Evolutionary conservation across 2,888 invertebrate species (phyloP), one percentile per base, ranked within the genome.

Genomic region (Gari tellinella): DNA sequence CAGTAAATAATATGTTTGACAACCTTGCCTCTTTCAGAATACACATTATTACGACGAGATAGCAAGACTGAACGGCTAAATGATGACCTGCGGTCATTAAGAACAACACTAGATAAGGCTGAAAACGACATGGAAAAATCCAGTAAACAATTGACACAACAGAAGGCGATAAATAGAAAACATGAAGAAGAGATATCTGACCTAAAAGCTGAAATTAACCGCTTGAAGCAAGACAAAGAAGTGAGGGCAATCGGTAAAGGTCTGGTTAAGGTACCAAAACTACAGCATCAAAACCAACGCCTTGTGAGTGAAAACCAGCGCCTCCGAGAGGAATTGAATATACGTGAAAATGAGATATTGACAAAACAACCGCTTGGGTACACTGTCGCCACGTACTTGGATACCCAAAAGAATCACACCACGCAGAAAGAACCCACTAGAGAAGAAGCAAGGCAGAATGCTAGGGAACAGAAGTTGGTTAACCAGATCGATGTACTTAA

Each of bases 271-370:
- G 53, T 58, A 21, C 15, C 58, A 10, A 62, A 66, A 25, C 53
- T 76, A 1, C 51, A 63, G 31, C 63, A 72, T n/a, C 76, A 76
- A 31, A 76, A 70, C 31, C 52, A 63, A 43, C 57, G 76, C 19
- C 31, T 76, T 17, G 40, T 45, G 23, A 60, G 53, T 23, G 76
- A 76, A 52, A 72, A 72, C 31, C 70, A 70, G 25, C 41, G 76
- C 12, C 58, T 76, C 4, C 40, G 76, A 49, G 67, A 76, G 7
- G 76, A 76, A 31, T 38, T 72, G 8, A 66, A 49, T 43, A 40
- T 23, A 10, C 51, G 55, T 41, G 64, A 60, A n/a, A 14, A 60
- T 17, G 48, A 65, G 31, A 26, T 69, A 12, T 37, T 57, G 5
- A 41, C 41, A 3, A 64, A 48, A 7, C 49, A 43, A 7, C 45